These are phyloP conservation scores for Chaetorhynchus papuensis DNA, from an alignment of 2,113 vertebrate genomes.

Conservation along the genomic window DNA sequence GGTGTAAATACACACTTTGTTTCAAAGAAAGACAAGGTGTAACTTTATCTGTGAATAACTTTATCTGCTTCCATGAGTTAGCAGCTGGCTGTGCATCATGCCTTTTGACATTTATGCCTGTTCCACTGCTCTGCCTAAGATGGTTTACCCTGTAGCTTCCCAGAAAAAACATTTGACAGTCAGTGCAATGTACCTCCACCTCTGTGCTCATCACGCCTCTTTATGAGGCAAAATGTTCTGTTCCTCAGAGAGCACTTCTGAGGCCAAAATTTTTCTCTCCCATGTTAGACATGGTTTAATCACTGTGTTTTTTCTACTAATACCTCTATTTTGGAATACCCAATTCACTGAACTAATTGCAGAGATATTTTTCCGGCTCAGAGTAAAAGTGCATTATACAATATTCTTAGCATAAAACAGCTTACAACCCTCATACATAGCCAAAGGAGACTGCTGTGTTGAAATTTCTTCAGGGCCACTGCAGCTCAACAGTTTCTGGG, in stretches of 20 bases:
- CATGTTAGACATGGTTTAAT: neutral
- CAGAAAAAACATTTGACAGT: neutral
- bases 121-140: neutral
- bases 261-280: neutral
- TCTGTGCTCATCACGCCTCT: neutral
- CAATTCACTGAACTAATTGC: neutral
- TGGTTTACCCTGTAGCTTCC: neutral
- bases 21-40: neutral
- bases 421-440: neutral
- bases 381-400: neutral
- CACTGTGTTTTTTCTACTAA: neutral
- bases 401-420: neutral
- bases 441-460: neutral
- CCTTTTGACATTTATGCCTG: neutral
- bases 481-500: neutral
- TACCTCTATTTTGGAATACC: neutral
- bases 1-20: neutral
- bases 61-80: neutral
- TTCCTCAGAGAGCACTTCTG: neutral
- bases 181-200: neutral
- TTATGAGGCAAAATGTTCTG: neutral
- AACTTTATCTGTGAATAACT: neutral
- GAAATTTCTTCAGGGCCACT: neutral
- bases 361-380: neutral
- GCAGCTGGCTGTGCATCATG: neutral